These are phyloP conservation scores for Bufo gargarizans DNA, from an alignment of 2,113 vertebrate genomes.

Conservation along the genomic window DNA sequence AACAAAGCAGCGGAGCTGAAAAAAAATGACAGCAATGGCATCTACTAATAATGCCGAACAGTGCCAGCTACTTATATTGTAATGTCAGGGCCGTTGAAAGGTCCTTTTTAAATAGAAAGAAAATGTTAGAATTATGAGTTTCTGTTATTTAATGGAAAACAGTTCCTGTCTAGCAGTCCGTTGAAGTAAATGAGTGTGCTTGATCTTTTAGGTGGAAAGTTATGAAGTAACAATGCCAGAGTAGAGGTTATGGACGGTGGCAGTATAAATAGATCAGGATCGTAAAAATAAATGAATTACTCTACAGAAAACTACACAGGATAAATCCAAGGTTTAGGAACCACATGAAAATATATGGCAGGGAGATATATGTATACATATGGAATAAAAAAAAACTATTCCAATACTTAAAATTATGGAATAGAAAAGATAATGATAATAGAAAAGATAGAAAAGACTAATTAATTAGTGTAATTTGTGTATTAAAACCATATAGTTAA, in stretches of 20 bases:
- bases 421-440: not conserved
- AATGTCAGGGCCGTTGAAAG: no score
- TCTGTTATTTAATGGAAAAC: not conserved
- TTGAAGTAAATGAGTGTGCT: not conserved
- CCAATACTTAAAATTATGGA: not conserved
- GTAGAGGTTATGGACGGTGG: not conserved
- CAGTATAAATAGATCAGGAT: not conserved
- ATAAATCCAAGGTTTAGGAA: not conserved
- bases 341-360: no score
- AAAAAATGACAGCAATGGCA: no score
- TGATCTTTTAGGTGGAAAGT: slow-evolving; percentile 15
- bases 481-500: no score
- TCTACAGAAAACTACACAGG: not conserved
- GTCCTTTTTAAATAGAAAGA: not conserved
- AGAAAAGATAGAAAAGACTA: not conserved
- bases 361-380: not conserved
- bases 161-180: not conserved
- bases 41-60: no score
- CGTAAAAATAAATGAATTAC: not conserved
- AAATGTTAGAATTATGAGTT: not conserved
- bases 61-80: no score
- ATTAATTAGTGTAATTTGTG: no score
- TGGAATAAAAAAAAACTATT: not conserved
- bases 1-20: no score
- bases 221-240: not conserved